phyloP scores from a whole-genome alignment of 2,888 invertebrate genomes.

The Baccha elongata region DNA sequence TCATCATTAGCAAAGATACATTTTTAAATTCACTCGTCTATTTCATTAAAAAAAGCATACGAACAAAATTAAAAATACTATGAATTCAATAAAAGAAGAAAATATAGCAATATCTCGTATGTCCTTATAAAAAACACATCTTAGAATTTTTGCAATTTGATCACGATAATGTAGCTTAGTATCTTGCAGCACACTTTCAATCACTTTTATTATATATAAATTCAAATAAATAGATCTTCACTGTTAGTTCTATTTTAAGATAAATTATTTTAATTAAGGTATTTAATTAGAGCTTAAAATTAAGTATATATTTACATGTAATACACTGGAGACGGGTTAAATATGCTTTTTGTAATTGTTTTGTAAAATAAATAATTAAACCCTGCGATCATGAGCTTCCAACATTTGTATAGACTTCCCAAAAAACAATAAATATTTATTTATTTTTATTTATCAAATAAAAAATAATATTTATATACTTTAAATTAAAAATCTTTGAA shows the following conservation, averaged over 20 bases:
- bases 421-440: slow-evolving; percentile 20
- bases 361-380: slow-evolving; percentile 53
- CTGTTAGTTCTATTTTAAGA: slow-evolving; percentile 21
- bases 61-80: too few species aligned
- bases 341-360: slow-evolving; percentile 73
- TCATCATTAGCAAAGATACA: background rate
- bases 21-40: slow-evolving; percentile 19
- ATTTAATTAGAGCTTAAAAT: slow-evolving; percentile 7
- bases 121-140: background rate
- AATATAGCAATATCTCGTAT: background rate
- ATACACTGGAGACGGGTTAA: slow-evolving; percentile 72
- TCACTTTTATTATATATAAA: background rate
- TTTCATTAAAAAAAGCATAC: background rate
- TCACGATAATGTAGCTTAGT: slow-evolving; percentile 20
- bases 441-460: slow-evolving; percentile 4
- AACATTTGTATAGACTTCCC: slow-evolving; percentile 35
- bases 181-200: slow-evolving; percentile 16
- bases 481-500: slow-evolving; percentile 7
- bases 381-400: slow-evolving; percentile 68
- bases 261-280: background rate
- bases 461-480: slow-evolving; percentile 12
- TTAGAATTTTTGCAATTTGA: slow-evolving; percentile 12
- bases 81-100: too few species aligned
- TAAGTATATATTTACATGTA: slow-evolving; percentile 12
- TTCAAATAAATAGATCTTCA: background rate